Evolutionary conservation across 2,113 vertebrate species (phyloP), one percentile per base, ranked within the genome.

Genomic region (Erpornis zantholeuca): DNA sequence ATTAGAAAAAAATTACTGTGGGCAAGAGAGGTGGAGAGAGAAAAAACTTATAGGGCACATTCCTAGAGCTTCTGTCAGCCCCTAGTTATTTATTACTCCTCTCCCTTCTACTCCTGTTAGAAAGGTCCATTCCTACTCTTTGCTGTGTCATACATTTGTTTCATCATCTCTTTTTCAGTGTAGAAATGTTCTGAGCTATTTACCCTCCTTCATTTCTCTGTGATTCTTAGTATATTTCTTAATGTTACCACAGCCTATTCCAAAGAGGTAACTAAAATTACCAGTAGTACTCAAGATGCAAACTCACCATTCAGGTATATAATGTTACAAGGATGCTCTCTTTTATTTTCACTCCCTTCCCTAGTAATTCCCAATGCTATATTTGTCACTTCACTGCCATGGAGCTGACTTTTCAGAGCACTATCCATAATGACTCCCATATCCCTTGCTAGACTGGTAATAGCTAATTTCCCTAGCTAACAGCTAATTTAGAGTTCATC

Each of bases 401-500:
- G 19, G 60, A 91, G 14, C 33, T 84, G 45, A 66, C 69, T 95
- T 84, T 66, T 84, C 44, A 27, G 73, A 91, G 47, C 44, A 52
- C 33, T 83, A 38, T 42, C 47, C 0, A 1, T 92, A 94, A 94
- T 84, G 84, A 54, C 21, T 94, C 35, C 52, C 56, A 77, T 18
- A 75, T 82, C 56, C 87, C 73, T 84, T 82, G 36, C 47, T 91
- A 47, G 65, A 78, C 52, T 78, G 25, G 19, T 82, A 89, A 82
- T 52, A 86, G 84, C 81, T 94, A 86, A 91, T 96, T 92, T 65
- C 33, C 21, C 16, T 35, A 71, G 40, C 69, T 91, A 91, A 78
- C 25, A 82, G 52, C 69, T 89, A 78, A 92, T 96, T 89, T 75
- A 68, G 92, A 84, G 56, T 49, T 92, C 65, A 84, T 89, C 22